These are phyloP conservation scores for Syndactyla subalaris DNA, from an alignment of 2,797 vertebrate species.

Conservation along the genomic window DNA sequence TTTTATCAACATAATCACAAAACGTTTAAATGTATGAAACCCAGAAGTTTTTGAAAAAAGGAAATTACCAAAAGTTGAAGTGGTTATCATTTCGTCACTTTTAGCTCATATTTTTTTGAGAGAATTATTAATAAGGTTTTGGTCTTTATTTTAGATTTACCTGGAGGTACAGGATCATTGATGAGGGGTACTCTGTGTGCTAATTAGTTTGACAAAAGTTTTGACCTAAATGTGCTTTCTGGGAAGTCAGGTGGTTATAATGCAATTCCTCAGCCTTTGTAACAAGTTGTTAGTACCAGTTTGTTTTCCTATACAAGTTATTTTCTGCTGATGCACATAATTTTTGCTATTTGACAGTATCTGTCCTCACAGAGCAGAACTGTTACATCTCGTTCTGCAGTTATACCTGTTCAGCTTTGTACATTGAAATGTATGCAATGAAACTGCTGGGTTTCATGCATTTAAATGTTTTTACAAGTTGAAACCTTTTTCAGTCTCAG, in stretches of 20 bases:
- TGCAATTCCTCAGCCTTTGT: not conserved
- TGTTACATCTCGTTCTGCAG: not conserved
- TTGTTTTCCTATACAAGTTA: not conserved
- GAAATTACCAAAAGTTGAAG: not conserved
- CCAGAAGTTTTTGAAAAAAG: not conserved
- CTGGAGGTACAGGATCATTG: not conserved
- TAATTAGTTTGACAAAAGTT: not conserved
- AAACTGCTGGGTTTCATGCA: accelerated
- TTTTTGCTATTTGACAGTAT: not conserved
- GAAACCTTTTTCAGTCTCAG: not conserved
- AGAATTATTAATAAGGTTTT: not conserved
- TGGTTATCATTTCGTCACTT: not conserved
- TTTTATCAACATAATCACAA: not conserved
- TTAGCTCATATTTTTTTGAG: not conserved
- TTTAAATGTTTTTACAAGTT: not conserved
- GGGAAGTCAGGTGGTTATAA: not conserved
- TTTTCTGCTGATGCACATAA: not conserved
- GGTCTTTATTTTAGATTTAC: not conserved
- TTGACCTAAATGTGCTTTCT: not conserved
- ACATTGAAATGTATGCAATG: not conserved
- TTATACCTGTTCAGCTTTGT: not conserved
- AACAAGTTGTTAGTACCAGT: not conserved
- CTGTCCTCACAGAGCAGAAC: not conserved
- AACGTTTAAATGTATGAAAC: not conserved
- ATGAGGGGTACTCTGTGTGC: not conserved